Evolutionary conservation across 2,888 invertebrate species (phyloP).

Genomic region (Drosophila niveifrons): DNA sequence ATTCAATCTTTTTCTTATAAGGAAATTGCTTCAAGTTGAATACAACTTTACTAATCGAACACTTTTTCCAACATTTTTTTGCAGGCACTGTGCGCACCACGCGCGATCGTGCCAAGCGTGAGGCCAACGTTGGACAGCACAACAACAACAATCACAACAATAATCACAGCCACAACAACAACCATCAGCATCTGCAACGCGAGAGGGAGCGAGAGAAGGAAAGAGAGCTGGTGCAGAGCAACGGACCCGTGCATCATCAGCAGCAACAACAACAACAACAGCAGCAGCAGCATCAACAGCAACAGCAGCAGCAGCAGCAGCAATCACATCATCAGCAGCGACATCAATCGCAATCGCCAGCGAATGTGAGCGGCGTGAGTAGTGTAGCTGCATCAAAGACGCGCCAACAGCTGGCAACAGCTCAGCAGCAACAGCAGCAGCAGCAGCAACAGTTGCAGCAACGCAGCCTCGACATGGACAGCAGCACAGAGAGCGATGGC

Average conservation of each 20-base stretch:
- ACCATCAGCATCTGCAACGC: conserved; percentile 50
- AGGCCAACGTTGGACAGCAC: conserved; percentile 82
- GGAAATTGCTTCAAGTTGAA: no score
- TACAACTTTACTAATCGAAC: not conserved
- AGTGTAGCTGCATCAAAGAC: conserved; percentile 67
- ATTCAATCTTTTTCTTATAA: not conserved
- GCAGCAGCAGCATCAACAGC: conserved; percentile 64
- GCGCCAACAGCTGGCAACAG: conserved; percentile 70
- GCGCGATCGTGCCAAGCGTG: conserved; percentile 85
- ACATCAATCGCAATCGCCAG: conserved; percentile 68
- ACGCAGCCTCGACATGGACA: conserved; percentile 79
- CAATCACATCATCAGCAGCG: conserved; percentile 41
- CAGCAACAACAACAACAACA: conserved; percentile 54
- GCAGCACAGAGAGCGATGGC: conserved; percentile 81
- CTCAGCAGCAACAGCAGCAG: conserved; percentile 59
- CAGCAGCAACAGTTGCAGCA: conserved; percentile 62
- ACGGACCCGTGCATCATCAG: conserved; percentile 44
- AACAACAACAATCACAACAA: conserved; percentile 66
- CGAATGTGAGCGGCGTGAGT: conserved; percentile 59
- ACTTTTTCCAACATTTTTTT: conserved; percentile 4
- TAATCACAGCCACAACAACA: conserved; percentile 43
- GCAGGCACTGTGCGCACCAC: conserved; percentile 84
- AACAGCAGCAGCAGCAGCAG: conserved; percentile 43
- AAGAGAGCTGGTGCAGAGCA: conserved; percentile 29
- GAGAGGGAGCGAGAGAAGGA: conserved; percentile 44